These are phyloP conservation scores for Ectobius pallidus DNA, from an alignment of 2,888 invertebrate species.

Conservation along the genomic window DNA sequence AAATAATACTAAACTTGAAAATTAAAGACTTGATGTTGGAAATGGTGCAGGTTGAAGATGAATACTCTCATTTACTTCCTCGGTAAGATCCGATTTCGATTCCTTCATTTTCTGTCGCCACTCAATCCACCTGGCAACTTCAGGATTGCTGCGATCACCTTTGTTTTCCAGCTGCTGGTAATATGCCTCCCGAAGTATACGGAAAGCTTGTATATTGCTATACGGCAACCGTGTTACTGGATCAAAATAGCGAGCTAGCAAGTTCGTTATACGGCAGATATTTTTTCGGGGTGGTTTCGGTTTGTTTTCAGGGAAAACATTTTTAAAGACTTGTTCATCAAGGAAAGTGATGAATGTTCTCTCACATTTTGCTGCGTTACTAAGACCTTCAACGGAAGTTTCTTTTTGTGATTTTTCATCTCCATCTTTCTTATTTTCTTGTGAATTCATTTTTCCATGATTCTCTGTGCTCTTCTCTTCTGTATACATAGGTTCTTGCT, in stretches of 20 bases:
- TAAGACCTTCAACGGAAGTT: constrained; percentile 7
- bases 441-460: constrained; percentile 48
- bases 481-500: background rate
- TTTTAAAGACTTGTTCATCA: constrained; percentile 76
- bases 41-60: constrained; percentile 18
- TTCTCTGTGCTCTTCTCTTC: constrained; percentile 26
- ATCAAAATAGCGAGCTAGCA: constrained; percentile 88
- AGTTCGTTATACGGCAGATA: constrained; percentile 70
- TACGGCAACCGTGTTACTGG: constrained; percentile 93
- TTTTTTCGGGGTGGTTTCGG: constrained; percentile 52
- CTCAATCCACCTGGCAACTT: constrained; percentile 74
- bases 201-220: constrained; percentile 86
- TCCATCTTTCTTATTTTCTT: constrained; percentile 38
- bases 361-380: constrained; percentile 64
- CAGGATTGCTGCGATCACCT: constrained; percentile 68
- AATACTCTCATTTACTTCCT: constrained; percentile 15
- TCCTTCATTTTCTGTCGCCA: constrained; percentile 61
- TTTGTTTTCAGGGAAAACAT: constrained; percentile 66
- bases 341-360: constrained; percentile 88
- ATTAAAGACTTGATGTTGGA: background rate
- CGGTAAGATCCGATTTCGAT: background rate
- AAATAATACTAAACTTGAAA: too few species aligned
- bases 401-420: constrained; percentile 20
- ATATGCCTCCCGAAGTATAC: constrained; percentile 88
- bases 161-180: constrained; percentile 84